Percentiles rank a stretch among this genome's conserved stretches.
phyloP scores from a whole-genome alignment of 1,140 invertebrate genomes.

The Eumeta japonica region DNA sequence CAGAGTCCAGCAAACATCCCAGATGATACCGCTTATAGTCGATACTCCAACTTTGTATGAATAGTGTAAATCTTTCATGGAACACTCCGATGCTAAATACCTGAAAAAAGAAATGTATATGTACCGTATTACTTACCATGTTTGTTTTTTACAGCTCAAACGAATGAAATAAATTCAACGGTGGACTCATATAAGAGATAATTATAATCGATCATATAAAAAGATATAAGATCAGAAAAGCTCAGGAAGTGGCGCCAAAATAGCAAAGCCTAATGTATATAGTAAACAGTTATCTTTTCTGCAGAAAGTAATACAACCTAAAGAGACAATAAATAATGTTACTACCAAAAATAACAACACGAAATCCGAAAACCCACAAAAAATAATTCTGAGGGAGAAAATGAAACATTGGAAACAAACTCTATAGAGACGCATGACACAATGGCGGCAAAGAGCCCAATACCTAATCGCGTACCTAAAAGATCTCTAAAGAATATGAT shows the following conservation, averaged over 20 bases:
- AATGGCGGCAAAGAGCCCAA: constrained; percentile 8
- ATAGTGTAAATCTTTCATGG: constrained; percentile 10
- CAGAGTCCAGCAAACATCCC: constrained; percentile 8
- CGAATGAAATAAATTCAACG: constrained; percentile 13
- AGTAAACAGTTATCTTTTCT: constrained; percentile 15
- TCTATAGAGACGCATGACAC: constrained; percentile 11
- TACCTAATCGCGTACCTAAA: constrained; percentile 12
- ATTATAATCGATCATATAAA: constrained; percentile 13
- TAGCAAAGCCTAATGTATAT: constrained; percentile 13
- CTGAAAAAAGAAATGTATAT: constrained; percentile 12
- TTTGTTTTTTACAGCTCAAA: constrained; percentile 12
- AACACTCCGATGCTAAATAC: constrained; percentile 12
- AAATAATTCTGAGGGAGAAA: constrained; percentile 13
- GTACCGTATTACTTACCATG: constrained; percentile 6
- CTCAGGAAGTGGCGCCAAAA: constrained; percentile 14
- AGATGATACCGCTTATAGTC: constrained; percentile 10
- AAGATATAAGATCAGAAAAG: constrained; percentile 14
- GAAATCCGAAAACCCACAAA: constrained; percentile 9
- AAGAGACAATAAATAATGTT: constrained; percentile 10
- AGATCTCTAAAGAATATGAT: constrained; percentile 7
- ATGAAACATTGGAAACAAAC: constrained; percentile 11
- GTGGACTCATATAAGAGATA: constrained; percentile 16
- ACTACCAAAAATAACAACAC: constrained; percentile 12
- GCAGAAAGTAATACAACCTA: constrained; percentile 15
- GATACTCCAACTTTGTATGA: constrained; percentile 11